Percentiles rank a stretch among this genome's conserved stretches.
These are phyloP conservation scores for Pachycephus smyrnensis DNA, from an alignment of 2,888 invertebrate genomes.

Conservation along the genomic window DNA sequence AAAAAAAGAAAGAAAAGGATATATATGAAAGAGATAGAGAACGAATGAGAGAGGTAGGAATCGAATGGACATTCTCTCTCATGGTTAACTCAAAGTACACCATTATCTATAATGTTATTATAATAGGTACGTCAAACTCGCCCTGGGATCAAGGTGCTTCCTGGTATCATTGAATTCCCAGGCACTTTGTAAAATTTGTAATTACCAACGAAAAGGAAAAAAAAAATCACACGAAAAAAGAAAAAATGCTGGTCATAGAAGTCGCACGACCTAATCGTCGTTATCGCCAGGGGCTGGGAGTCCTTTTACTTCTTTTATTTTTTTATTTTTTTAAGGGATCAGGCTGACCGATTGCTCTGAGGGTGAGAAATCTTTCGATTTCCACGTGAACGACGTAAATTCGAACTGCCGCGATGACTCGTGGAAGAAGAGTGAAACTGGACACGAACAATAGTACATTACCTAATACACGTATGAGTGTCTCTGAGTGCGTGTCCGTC, in stretches of 20 bases:
- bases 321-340: neutral
- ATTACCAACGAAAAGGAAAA: constrained; percentile 23
- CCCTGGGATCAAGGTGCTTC: neutral
- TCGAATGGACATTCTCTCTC: constrained; percentile 12
- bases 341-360: neutral
- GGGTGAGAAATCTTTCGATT: neutral
- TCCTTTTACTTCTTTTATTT: neutral
- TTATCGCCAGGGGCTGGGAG: neutral
- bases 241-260: neutral
- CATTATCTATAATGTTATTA: neutral
- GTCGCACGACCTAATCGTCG: neutral
- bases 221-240: neutral
- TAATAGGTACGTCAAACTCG: neutral
- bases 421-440: neutral
- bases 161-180: neutral
- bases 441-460: neutral
- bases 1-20: constrained; percentile 5
- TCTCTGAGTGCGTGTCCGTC: neutral
- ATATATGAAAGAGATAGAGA: neutral
- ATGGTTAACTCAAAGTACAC: neutral
- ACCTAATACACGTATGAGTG: neutral
- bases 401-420: neutral
- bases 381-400: neutral
- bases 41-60: constrained; percentile 10
- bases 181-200: constrained; percentile 44